A percentile compares a stretch with the other conserved stretches of the same genome.
phyloP scores from a whole-genome alignment of 2,113 vertebrate species.

The Lanius collurio region DNA sequence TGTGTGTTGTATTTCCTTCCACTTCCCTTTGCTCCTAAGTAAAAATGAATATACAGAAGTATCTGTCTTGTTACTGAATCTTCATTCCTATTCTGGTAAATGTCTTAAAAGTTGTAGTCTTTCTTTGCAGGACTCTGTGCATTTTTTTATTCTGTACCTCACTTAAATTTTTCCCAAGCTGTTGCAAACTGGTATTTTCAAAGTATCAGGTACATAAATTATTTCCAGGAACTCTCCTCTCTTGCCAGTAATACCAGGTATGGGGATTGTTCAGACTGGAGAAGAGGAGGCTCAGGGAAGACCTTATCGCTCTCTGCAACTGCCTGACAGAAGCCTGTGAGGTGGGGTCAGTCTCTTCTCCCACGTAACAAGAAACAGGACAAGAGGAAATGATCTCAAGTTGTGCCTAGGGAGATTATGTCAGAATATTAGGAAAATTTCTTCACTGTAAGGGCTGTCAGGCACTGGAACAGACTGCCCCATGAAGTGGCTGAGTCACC shows the following conservation, averaged over 20 bases:
- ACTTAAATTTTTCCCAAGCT: neutral
- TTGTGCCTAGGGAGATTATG: neutral
- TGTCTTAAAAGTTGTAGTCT: neutral
- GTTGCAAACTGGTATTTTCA: neutral
- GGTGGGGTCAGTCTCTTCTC: neutral
- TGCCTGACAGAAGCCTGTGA: neutral
- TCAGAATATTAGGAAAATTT: neutral
- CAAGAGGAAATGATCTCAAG: neutral
- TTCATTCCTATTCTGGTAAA: neutral
- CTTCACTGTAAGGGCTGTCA: neutral
- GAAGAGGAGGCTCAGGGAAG: neutral
- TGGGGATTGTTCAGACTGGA: neutral
- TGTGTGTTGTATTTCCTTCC: neutral
- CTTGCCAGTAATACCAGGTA: neutral
- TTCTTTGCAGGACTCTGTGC: neutral
- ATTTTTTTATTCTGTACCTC: neutral
- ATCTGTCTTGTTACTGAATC: neutral
- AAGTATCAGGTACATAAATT: neutral
- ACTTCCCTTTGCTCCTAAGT: neutral
- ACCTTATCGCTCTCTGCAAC: accelerated
- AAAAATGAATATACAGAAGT: neutral
- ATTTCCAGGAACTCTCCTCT: neutral
- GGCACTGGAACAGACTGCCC: neutral
- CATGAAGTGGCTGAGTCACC: neutral
- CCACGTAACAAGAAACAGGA: accelerated